phyloP scores from a whole-genome alignment of 92 coral and sea anemone species.

The Epizoanthus fatuus region DNA sequence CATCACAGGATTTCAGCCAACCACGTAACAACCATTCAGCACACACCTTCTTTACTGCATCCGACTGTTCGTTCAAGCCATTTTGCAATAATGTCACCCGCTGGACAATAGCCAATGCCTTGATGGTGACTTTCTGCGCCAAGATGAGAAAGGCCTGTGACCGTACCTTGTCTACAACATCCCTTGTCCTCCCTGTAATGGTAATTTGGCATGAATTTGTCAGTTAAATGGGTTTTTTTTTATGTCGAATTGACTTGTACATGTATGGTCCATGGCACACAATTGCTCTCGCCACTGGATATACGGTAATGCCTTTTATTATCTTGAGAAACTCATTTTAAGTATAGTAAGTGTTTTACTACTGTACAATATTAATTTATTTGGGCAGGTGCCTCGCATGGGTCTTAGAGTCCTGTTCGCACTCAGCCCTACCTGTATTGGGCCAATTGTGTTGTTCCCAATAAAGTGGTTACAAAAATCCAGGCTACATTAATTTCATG shows the following conservation, averaged over 20 bases:
- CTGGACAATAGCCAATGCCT: constrained; percentile 91
- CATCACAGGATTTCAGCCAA: constrained; percentile 86
- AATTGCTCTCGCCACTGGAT: no score
- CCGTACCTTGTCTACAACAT: constrained; percentile 85
- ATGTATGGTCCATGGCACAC: no score
- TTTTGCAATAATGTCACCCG: constrained; percentile 86
- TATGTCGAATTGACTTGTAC: neutral
- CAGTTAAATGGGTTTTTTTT: neutral
- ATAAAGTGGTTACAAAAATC: no score
- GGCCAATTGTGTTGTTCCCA: no score
- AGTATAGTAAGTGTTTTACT: no score
- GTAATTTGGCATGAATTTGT: neutral
- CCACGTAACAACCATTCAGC: constrained; percentile 68
- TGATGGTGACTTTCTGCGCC: constrained; percentile 88
- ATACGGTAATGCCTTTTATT: no score
- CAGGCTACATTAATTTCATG: no score
- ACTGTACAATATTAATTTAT: no score
- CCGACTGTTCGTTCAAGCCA: constrained; percentile 93
- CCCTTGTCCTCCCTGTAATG: constrained; percentile 88
- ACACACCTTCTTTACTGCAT: constrained; percentile 77
- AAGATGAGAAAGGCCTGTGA: constrained; percentile 83
- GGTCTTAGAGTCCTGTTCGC: no score
- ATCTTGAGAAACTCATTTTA: no score
- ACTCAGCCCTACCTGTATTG: no score
- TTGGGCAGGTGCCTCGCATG: no score